Evolutionary conservation across 2,888 invertebrate species (phyloP), one percentile per base, ranked within the genome.

Genomic region (Liodrosophila aerea): DNA sequence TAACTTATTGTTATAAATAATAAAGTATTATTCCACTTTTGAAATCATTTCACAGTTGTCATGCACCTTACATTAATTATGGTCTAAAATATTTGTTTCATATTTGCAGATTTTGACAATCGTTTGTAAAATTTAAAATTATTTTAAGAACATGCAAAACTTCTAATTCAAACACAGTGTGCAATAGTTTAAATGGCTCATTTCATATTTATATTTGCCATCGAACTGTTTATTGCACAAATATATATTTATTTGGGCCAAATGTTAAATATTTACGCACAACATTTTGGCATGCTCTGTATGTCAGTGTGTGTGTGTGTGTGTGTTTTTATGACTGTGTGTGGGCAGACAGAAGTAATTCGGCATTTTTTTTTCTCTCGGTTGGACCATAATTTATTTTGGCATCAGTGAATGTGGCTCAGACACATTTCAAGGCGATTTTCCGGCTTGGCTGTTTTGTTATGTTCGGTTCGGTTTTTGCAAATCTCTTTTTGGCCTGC

Each of bases 401-500:
- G 64, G 62, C 63, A 53, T 52, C 41, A 40, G 46, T 36, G 59
- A 67, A 64, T 82, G 66, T 75, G 76, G 59, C 64, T 63, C 64
- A 83, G 80, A 78, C 80, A 81, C 73, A 82, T 81, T 82, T 85
- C 73, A 78, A 71, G 83, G 70, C 71, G 75, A 73, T 67, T 84
- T 73, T 84, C 77, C 70, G 60, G 62, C 56, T 59, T 63, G 52
- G 4, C 39, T 78, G 56, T 64, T 76, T 69, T 61, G 64, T 78
- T 63, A 78, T 64, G 54, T 41, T 37, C 16, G 15, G n/a, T 36
- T 59, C 41, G 29, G 18, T 13, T 40, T 53, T 66, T 60, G 40
- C 47, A 52, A 56, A 71, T 59, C 47, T 52, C 51, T 70, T 56
- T 50, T 53, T 50, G 49, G 45, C 56, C 51, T 46, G 50, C 57